Evolutionary conservation across 2,113 vertebrate genomes (phyloP), one percentile per base, ranked within the genome.

Genomic region (cat (Felis catus)): DNA sequence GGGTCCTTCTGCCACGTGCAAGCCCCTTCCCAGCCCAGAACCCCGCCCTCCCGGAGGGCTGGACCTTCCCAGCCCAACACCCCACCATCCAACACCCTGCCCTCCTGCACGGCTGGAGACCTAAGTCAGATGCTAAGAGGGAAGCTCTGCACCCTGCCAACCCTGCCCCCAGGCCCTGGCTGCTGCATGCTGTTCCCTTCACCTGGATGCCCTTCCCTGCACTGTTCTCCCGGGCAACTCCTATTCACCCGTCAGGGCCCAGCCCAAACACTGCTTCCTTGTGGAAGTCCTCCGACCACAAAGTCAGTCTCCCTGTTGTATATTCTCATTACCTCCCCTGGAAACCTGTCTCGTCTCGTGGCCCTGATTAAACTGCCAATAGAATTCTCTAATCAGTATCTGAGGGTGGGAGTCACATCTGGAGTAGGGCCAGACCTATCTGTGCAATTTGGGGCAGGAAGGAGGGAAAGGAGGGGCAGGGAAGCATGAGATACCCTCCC

Each of bases 121-220:
- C 0, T 12, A 3, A 58, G 33, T 2, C 39, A 8, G 71, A 63
- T 1, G 12, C 8, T 15, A 16, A 27, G 55, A 27, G 55, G 4
- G 5, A 7, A 14, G 58, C 55, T 53, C 91, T 23, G 8, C 2
- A 12, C 45, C 73, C 36, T 18, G 53, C 21, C 3, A 15, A 36
- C 11, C 3, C 68, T 15, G 16, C 1, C 2, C 70, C 33, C 4
- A 1, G 29, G 7, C 16, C 45, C 33, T 3, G 7, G 45, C 41
- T 36, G 66, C n/a, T 76, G 2, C 58, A n/a, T 1, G 3, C 18
- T 70, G 10, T 14, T 41, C 79, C 66, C 68, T 12, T 19, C 19
- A 16, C 78, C 78, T 7, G 8, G 11, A 29, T n/a, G 33, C 29
- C 83, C 23, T 63, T 79, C 93, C 74, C 73, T 31, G 29, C 55